Base-by-base conservation (phyloP, 2,113 vertebrate genomes). In the Oncorhynchus masou region DNA sequence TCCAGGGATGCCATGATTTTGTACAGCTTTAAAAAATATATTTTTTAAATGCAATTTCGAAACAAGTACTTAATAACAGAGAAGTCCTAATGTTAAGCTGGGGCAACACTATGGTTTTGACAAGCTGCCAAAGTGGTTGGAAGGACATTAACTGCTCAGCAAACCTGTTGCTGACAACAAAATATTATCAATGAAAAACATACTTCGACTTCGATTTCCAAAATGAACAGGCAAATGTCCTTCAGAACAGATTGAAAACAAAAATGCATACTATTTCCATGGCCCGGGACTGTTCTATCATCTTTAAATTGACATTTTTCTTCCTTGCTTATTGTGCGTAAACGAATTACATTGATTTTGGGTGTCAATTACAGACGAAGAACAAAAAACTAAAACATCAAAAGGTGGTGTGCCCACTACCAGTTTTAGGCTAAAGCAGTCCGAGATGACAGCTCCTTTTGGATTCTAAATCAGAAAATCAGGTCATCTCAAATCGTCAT, bases 1-100 rank as follows among this genome's bases (percentile, higher is more conserved):
- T 88, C 89, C 91, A 91, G 93, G 93, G 93, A 94, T 93, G 93
- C 86, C 92, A 94, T 90, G 92, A 93, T 78, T 88, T 78, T 76
- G 75, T 48, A 78, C 45, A 19, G 25, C 16, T 29, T 22, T 8
- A 12, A 45, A 45, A 45, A 45, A 45, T 19, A 24, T 13, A 72
- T 72, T 24, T n/a, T 45, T 45, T 45, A 3, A 45, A 45, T 45
- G 9, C 9, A 45, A 45, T 12, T 45, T 12, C 2, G 0, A 45
- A 48, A 78, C 82, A 84, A 88, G 82, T 86, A 88, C 87, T 85
- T 77, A 66, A 74, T 45, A 11, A 45, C 7, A 64, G 70, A 5
- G 15, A 74, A 79, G 24, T 67, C 9, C 31, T 73, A 68, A 73
- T 54, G 54, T 77, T 69, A 70, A 74, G 69, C 75, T 86, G 80